Base-by-base conservation (phyloP, 2,888 invertebrate species). In the Hyles lineata region DNA sequence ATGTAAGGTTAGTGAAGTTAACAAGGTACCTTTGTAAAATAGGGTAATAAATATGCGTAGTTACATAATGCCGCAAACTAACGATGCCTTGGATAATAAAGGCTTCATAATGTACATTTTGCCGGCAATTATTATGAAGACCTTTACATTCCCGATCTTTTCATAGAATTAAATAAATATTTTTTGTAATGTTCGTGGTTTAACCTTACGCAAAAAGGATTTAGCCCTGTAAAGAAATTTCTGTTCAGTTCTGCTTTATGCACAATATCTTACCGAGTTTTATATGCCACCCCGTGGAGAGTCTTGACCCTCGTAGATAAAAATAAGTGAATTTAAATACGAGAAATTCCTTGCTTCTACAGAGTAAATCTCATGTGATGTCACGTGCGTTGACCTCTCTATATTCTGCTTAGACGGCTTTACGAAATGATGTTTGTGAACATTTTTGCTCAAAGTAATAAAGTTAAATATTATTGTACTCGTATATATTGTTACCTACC, bases 231-330 rank as follows among this genome's bases (percentile, higher is more conserved):
- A 55, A 55, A n/a, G 55, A 55, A 55, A 55, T n/a, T 55, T 55
- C 19, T n/a, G 19, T 55, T 55, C n/a, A 5, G 6, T 55, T 55
- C 55, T n/a, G 55, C 55, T 55, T n/a, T 17, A 55, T n/a, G 55
- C 79, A 80, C 82, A 84, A 87, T 87, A 87, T 86, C 85, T 83
- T 83, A 84, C 81, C 79, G 76, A 82, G 83, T 81, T 73, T 74
- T 75, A 55, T 19, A n/a, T 55, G 55, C n/a, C n/a, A 55, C 55
- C 55, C 55, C 55, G 55, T n/a, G 55, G 19, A n/a, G 52, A n/a
- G 55, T 55, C n/a, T 55, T 55, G 55, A 55, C 55, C 55, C 55
- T n/a, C n/a, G 55, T 1, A 55, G 55, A 55, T 55, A 55, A 55
- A 55, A 55, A 55, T 55, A 55, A 55, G 55, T 55, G n/a, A 55